Evolutionary conservation across 2,113 vertebrate genomes (phyloP), one percentile per base, ranked within the genome.

Genomic region (Nannospalax galili): DNA sequence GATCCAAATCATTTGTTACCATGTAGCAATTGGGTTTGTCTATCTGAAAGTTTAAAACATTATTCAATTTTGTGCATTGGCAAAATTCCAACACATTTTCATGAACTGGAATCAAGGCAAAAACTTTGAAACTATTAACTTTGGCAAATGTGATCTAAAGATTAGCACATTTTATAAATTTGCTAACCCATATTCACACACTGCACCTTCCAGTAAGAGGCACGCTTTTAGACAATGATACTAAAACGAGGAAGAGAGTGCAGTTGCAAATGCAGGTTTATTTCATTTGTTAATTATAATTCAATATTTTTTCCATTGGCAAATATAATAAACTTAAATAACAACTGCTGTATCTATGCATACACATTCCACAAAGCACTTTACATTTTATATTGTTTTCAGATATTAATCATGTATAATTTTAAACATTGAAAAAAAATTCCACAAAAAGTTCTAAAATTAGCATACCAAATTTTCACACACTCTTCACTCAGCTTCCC

Each of bases 111-210:
- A 75, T 91, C 12, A 88, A 86, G 32, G 77, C 22, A 84, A 77
- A 84, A 72, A 62, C n/a, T 91, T 89, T 86, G 69, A 90, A 85
- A 70, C 56, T 88, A 79, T 56, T 69, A 96, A 84, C 40, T 72
- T 94, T 82, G 69, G 86, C 58, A 92, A 90, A 58, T 79, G 14
- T 37, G 67, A 78, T 70, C 75, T 75, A 56, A 95, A 94, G 15
- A 48, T 17, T 78, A 35, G 3, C 22, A 85, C 37, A 88, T 60
- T 67, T 78, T 92, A 74, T 64, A 42, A 90, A 85, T 78, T 77
- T 82, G 15, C 20, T 85, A 95, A 91, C 48, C 30, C 3, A 30
- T 90, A 5, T 73, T 80, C 5, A 26, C 40, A 81, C 67, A 84
- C 80, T 92, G 35, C n/a, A 62, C 37, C 93, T 62, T 24, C 35